Conservation (phyloP, 2,888 invertebrate genomes). For the Lucinisca nassula region DNA sequence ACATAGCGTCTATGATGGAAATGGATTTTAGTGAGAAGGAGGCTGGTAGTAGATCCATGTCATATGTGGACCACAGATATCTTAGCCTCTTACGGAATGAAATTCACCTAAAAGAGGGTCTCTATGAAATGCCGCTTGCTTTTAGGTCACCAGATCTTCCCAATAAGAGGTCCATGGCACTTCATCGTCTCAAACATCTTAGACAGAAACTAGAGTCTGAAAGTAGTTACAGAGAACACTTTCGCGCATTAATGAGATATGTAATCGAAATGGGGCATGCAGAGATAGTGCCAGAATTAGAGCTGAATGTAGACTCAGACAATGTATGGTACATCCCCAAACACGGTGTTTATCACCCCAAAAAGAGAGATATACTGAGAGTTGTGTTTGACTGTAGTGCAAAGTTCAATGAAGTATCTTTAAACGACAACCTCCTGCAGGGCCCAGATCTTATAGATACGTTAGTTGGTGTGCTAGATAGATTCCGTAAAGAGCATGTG, state of each 20-base stretch:
- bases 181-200: not conserved
- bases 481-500: too few species aligned
- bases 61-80: not conserved
- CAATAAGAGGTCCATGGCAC: not conserved
- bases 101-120: not conserved
- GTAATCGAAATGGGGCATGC: not conserved
- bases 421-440: too few species aligned
- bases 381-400: too few species aligned
- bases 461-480: too few species aligned
- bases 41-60: not conserved
- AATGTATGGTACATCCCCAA: not conserved
- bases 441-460: too few species aligned
- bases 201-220: not conserved
- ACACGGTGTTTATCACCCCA: too few species aligned
- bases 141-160: not conserved
- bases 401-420: too few species aligned
- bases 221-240: not conserved
- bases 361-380: too few species aligned
- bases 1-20: not conserved
- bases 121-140: not conserved
- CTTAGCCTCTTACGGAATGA: not conserved
- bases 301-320: constrained; percentile 27
- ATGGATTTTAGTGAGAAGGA: not conserved
- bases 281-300: not conserved
- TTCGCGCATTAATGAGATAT: not conserved